Evolutionary conservation across 2,888 invertebrate genomes (phyloP).

Genomic region (Xylota segnis): DNA sequence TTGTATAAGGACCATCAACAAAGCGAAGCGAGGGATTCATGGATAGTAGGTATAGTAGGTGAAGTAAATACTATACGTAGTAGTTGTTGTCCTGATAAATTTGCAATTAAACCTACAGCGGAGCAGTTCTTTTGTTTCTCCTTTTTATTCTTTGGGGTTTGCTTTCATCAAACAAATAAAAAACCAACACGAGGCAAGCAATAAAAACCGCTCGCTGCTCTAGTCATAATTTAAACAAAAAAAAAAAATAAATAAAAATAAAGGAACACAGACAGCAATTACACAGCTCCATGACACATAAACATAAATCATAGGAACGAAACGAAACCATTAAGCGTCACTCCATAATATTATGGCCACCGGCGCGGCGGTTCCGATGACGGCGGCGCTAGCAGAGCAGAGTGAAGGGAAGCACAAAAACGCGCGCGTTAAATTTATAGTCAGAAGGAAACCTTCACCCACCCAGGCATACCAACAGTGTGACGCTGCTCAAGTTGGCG

Average conservation of each 20-base stretch:
- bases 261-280: conserved; percentile 69
- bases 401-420: conserved; percentile 12
- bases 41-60: conserved; percentile 35
- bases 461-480: conserved; percentile 13
- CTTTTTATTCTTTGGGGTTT: conserved; percentile 6
- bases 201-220: conserved; percentile 46
- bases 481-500: conserved; percentile 49
- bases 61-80: background rate
- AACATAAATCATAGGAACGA: conserved; percentile 68
- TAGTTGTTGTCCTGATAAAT: conserved; percentile 63
- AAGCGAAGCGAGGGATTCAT: conserved; percentile 16
- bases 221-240: conserved; percentile 69
- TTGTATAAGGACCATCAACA: conserved; percentile 24
- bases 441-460: conserved; percentile 55
- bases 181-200: conserved; percentile 46
- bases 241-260: conserved; percentile 46
- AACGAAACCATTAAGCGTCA: conserved; percentile 72
- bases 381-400: background rate
- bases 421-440: conserved; percentile 60
- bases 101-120: conserved; percentile 64
- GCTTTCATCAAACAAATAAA: conserved; percentile 40
- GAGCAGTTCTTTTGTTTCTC: conserved; percentile 41
- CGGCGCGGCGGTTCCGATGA: background rate
- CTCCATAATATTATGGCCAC: conserved; percentile 55
- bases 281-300: conserved; percentile 72